Conservation (phyloP, 2,113 vertebrate species). For the Tinamus guttatus region DNA sequence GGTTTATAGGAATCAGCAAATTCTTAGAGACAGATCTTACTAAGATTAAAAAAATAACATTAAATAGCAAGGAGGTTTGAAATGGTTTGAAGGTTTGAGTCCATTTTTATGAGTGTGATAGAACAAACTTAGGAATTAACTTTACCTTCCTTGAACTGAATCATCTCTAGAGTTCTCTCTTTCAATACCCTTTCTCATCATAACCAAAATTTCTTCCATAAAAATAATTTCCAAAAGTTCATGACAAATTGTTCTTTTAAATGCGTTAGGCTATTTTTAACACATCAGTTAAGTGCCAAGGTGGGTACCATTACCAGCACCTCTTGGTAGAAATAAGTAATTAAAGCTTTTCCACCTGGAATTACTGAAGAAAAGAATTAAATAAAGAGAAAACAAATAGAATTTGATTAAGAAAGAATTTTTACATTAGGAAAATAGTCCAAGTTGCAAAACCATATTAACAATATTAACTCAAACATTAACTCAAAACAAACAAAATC, state of each 20-base stretch:
- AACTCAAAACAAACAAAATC: neutral
- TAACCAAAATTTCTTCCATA: neutral
- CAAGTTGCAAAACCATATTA: neutral
- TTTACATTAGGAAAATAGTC: neutral
- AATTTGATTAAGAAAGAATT: neutral
- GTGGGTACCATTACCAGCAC: neutral
- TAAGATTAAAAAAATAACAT: neutral
- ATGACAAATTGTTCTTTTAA: neutral
- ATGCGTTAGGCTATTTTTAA: neutral
- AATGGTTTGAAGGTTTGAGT: too few relatives aligned
- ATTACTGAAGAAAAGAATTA: neutral
- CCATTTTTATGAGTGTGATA: neutral
- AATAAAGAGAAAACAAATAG: neutral
- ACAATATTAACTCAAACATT: neutral
- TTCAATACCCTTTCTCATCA: neutral
- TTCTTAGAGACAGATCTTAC: neutral
- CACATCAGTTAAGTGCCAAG: neutral
- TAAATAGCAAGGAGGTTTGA: neutral
- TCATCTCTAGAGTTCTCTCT: neutral
- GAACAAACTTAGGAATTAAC: neutral
- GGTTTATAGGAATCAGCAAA: neutral
- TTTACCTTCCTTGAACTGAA: neutral
- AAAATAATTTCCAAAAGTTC: neutral
- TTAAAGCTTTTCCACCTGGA: neutral
- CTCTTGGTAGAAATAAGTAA: neutral